phyloP scores from a whole-genome alignment of 2,113 vertebrate species.

The Triplophysa tibetana region DNA sequence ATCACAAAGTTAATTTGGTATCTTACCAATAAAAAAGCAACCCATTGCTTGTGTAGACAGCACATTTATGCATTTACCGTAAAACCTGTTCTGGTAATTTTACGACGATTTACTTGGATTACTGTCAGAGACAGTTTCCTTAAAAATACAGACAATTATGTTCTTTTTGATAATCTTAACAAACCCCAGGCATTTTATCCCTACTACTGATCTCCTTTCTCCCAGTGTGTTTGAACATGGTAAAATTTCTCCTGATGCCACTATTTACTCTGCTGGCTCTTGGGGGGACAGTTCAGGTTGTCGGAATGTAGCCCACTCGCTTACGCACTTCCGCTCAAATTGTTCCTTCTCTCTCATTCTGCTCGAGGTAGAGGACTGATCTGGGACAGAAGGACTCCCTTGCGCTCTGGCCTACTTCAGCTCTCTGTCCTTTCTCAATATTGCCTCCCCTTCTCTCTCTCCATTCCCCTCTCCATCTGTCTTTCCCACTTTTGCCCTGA shows the following conservation, averaged over 20 bases:
- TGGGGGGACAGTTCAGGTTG: constrained; percentile 58
- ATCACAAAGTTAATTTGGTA: too few relatives aligned
- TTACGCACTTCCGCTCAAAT: constrained; percentile 57
- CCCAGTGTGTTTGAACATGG: not conserved
- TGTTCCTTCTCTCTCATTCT: constrained; percentile 41
- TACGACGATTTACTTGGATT: too few relatives aligned
- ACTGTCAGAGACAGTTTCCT: too few relatives aligned
- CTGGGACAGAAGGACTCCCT: constrained; percentile 76
- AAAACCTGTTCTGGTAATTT: too few relatives aligned
- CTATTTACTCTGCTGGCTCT: constrained; percentile 60
- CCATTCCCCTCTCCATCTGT: constrained; percentile 18
- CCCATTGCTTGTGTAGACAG: too few relatives aligned
- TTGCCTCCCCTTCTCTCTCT: constrained; percentile 49
- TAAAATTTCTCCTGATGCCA: constrained; percentile 52
- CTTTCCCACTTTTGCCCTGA: constrained; percentile 44
- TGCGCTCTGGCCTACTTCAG: constrained; percentile 77
- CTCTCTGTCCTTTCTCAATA: constrained; percentile 56
- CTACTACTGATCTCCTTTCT: constrained; percentile 2
- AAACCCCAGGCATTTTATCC: not conserved
- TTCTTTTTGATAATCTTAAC: too few relatives aligned
- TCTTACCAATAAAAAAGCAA: too few relatives aligned
- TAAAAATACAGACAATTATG: too few relatives aligned
- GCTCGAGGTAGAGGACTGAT: constrained; percentile 68
- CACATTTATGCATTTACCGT: too few relatives aligned
- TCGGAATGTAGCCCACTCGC: constrained; percentile 63